Conservation (phyloP, 1,140 invertebrate genomes). For the Galendromus occidentalis region DNA sequence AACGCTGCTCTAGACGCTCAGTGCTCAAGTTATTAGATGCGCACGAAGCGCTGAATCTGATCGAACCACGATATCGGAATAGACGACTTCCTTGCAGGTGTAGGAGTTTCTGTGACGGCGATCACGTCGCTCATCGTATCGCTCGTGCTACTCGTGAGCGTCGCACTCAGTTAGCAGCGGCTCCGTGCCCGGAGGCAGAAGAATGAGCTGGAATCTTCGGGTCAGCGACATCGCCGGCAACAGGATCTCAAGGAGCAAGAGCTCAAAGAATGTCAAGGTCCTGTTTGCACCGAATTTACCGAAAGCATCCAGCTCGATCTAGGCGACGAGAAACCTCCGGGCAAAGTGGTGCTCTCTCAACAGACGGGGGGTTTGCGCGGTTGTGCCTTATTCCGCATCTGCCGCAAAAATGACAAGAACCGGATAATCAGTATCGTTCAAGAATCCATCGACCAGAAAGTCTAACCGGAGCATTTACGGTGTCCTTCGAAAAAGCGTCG, state of each 20-base stretch:
- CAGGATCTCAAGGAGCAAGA: neutral
- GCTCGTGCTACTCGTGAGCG: neutral
- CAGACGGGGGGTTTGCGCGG: neutral
- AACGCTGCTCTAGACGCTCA: too few species aligned
- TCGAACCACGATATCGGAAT: too few species aligned
- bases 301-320: neutral
- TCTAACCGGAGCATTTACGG: too few species aligned
- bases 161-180: conserved; percentile 6
- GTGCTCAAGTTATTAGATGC: too few species aligned
- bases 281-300: neutral
- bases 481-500: too few species aligned
- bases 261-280: neutral
- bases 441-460: too few species aligned
- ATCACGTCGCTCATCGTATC: neutral
- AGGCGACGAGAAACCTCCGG: neutral
- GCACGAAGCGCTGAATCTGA: too few species aligned
- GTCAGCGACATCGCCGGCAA: neutral
- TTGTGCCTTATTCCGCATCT: neutral
- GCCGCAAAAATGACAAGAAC: too few species aligned
- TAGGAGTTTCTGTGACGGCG: neutral
- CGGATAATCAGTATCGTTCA: too few species aligned
- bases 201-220: neutral
- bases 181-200: neutral
- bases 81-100: neutral
- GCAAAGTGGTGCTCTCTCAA: neutral